Conservation (phyloP, 1,140 invertebrate genomes). For the Odontomachus brunneus region DNA sequence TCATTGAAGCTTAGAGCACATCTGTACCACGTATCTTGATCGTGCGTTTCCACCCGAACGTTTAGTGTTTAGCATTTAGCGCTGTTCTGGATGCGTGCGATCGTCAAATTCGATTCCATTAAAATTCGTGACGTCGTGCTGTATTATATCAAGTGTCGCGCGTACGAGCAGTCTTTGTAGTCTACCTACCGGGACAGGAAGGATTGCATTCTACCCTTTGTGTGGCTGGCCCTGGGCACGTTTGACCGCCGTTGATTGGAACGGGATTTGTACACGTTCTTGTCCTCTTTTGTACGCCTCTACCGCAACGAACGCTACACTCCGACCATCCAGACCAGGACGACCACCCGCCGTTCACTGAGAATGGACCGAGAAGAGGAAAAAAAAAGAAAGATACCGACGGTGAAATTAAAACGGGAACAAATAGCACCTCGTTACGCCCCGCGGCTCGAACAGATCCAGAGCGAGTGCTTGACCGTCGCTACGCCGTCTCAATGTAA, state of each 20-base stretch:
- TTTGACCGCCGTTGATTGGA: constrained; percentile 93
- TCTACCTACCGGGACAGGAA: constrained; percentile 92
- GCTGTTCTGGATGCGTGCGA: not conserved
- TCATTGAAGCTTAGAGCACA: too few species aligned
- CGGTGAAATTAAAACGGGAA: constrained; percentile 58
- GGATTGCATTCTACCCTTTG: constrained; percentile 93
- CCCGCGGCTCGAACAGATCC: constrained; percentile 31
- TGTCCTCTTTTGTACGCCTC: constrained; percentile 92
- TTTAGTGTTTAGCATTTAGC: not conserved
- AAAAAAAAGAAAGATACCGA: constrained; percentile 7
- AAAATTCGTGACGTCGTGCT: not conserved
- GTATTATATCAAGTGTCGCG: constrained; percentile 30
- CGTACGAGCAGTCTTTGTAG: constrained; percentile 28
- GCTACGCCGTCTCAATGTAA: constrained; percentile 43
- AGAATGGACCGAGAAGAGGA: constrained; percentile 65
- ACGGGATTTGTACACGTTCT: constrained; percentile 95
- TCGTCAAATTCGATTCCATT: not conserved
- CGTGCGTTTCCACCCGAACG: not conserved
- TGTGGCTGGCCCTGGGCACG: constrained; percentile 91
- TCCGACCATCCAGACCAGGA: constrained; percentile 95
- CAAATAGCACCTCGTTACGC: constrained; percentile 54
- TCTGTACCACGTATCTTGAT: too few species aligned
- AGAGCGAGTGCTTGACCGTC: constrained; percentile 1
- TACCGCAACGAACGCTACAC: constrained; percentile 89
- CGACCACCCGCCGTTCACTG: constrained; percentile 94